Conservation (phyloP, 2,888 invertebrate species). For the Sepioteuthis lessoniana region DNA sequence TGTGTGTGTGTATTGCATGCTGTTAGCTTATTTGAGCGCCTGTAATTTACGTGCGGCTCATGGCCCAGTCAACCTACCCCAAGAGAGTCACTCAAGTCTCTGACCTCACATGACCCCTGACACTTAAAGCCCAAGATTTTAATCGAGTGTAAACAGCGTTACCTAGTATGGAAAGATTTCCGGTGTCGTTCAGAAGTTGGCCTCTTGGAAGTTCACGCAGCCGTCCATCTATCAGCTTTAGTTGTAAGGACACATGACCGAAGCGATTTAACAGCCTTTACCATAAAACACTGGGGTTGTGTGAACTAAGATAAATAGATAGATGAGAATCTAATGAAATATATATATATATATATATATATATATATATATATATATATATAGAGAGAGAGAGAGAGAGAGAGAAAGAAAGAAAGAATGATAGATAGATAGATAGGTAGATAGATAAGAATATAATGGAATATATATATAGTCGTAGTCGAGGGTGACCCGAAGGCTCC, state of each 20-base stretch:
- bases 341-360: too few species aligned
- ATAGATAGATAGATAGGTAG: too few species aligned
- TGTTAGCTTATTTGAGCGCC: not conserved
- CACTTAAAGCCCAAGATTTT: not conserved
- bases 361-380: too few species aligned
- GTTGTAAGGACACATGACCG: not conserved
- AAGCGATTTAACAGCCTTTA: not conserved
- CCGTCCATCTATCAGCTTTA: not conserved
- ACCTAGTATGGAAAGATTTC: not conserved
- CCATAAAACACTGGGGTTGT: not conserved
- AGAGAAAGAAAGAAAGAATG: not conserved
- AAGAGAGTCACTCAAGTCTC: not conserved
- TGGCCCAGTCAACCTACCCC: not conserved
- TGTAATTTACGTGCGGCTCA: not conserved
- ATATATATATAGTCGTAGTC: too few species aligned
- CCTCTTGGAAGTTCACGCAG: not conserved
- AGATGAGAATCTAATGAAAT: too few species aligned
- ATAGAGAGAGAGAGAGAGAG: not conserved
- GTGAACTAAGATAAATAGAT: not conserved
- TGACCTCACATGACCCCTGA: not conserved
- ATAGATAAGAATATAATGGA: too few species aligned
- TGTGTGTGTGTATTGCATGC: not conserved
- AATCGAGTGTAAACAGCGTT: not conserved
- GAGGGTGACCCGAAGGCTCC: too few species aligned
- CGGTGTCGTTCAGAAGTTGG: not conserved